Evolutionary conservation across 2,888 invertebrate species (phyloP).

Genomic region (Drosophila conformis): DNA sequence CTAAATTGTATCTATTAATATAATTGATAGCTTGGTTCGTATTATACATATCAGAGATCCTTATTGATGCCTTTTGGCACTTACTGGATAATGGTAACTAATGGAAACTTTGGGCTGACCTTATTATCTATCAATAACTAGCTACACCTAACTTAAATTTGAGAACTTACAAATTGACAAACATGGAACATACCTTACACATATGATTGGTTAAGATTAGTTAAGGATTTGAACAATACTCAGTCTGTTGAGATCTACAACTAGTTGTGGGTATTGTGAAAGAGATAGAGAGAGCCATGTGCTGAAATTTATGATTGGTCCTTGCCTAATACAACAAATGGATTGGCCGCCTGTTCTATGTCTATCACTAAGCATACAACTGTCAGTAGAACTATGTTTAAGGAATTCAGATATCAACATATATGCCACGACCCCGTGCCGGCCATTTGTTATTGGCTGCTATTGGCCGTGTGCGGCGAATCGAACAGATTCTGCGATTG

Average conservation of each 20-base stretch:
- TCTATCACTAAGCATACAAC: conserved; percentile 3
- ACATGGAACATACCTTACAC: neutral
- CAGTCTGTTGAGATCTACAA: conserved; percentile 80
- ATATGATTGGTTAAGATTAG: conserved; percentile 7
- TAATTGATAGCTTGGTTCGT: too few species aligned
- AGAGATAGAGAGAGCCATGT: conserved; percentile 49
- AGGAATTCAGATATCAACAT: conserved; percentile 25
- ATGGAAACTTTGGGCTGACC: conserved; percentile 54
- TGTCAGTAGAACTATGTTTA: conserved; percentile 8
- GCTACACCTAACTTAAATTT: conserved; percentile 33
- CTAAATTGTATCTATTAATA: conserved; percentile 1
- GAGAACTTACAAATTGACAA: conserved; percentile 43
- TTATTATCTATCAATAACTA: conserved; percentile 12
- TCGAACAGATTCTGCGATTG: conserved; percentile 85
- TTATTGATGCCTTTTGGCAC: conserved; percentile 60
- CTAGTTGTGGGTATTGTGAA: conserved; percentile 45
- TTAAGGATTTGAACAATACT: conserved; percentile 60
- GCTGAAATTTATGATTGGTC: conserved; percentile 19
- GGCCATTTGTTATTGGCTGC: conserved; percentile 54
- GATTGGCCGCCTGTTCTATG: conserved; percentile 8
- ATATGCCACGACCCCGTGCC: conserved; percentile 37
- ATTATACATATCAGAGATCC: conserved; percentile 64
- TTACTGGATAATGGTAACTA: conserved; percentile 63
- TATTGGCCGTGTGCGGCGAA: conserved; percentile 69
- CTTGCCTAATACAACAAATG: conserved; percentile 30